A percentile compares a stretch with the other conserved stretches of the same genome.
Conservation (phyloP, 2,888 invertebrate genomes). For the Entomobrya multifasciata region DNA sequence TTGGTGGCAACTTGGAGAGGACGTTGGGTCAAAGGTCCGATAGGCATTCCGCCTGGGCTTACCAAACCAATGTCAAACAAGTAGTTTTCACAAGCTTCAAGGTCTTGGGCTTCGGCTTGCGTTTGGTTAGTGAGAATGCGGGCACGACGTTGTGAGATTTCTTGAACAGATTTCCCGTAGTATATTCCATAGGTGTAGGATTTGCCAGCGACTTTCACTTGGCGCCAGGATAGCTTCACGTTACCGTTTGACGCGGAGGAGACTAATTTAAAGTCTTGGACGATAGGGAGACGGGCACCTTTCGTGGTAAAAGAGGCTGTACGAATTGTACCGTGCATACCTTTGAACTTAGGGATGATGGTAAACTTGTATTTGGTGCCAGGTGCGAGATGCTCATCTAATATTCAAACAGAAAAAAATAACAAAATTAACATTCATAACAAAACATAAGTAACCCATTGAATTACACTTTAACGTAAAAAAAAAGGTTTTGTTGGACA, state of each 20-base stretch:
- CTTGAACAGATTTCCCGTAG: conserved; percentile 85
- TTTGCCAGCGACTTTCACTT: conserved; percentile 82
- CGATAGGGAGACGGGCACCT: conserved; percentile 79
- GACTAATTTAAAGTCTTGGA: conserved; percentile 71
- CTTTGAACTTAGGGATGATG: conserved; percentile 85
- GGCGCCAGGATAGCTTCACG: conserved; percentile 86
- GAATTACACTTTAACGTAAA: no score
- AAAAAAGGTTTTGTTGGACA: background rate
- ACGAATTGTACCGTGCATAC: conserved; percentile 84
- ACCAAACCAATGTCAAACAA: conserved; percentile 87
- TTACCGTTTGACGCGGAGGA: conserved; percentile 71
- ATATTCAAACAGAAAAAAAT: conserved; percentile 75
- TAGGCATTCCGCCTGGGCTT: conserved; percentile 83
- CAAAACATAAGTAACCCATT: conserved; percentile 1
- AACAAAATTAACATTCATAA: conserved; percentile 11
- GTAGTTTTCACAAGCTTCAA: conserved; percentile 89
- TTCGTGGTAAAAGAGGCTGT: conserved; percentile 82
- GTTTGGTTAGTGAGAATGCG: conserved; percentile 2
- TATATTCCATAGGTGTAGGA: conserved; percentile 86
- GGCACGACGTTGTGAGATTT: conserved; percentile 84
- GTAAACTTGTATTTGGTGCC: conserved; percentile 84
- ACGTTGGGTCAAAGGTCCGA: conserved; percentile 85
- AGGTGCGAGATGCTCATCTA: conserved; percentile 84
- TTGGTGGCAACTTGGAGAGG: conserved; percentile 84
- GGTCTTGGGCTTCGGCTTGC: conserved; percentile 84